phyloP scores from a whole-genome alignment of 2,113 vertebrate species.

The Mirza zaza region DNA sequence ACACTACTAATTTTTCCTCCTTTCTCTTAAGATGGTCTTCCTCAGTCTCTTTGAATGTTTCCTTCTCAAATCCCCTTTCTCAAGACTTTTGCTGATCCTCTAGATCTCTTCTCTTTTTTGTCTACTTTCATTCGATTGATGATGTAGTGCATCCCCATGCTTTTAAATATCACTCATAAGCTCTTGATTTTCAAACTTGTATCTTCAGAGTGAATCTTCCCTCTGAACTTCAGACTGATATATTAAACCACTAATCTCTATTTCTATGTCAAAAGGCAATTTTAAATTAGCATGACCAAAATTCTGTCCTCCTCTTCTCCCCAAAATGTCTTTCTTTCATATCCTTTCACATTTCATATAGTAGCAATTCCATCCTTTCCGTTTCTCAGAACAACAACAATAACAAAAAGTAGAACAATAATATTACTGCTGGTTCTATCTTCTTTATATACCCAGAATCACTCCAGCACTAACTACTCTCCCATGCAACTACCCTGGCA shows the following conservation, averaged over 20 bases:
- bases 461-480: background rate
- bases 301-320: background rate
- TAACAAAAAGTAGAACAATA: background rate
- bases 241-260: background rate
- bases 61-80: background rate
- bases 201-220: background rate
- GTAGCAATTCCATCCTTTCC: background rate
- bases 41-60: background rate
- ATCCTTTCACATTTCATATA: background rate
- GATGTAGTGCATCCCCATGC: background rate
- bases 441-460: background rate
- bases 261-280: background rate
- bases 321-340: background rate
- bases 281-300: background rate
- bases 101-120: background rate
- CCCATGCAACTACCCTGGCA: background rate
- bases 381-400: background rate
- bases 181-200: background rate
- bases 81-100: background rate
- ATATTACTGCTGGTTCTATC: background rate
- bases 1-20: background rate
- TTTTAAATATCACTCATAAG: background rate
- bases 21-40: background rate
- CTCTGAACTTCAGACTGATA: background rate
- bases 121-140: background rate